phyloP scores from a whole-genome alignment of 2,888 invertebrate species.

The Cenopis cana region DNA sequence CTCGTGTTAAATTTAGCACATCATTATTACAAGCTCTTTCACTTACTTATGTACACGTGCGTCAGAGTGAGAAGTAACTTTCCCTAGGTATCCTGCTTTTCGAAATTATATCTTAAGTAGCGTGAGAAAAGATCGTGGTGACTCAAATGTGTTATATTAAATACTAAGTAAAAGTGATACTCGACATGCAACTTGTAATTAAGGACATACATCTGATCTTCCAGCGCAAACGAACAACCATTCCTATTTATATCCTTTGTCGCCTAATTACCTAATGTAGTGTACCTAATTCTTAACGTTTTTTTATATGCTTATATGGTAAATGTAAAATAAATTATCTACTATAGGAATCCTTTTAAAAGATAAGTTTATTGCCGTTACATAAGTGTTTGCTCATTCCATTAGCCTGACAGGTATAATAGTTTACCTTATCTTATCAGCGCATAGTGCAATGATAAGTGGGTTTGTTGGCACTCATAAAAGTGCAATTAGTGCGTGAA shows the following conservation, averaged over 20 bases:
- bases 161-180: no score
- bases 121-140: not conserved
- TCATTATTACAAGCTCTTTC: slow-evolving; percentile 10
- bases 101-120: not conserved
- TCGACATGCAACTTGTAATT: not conserved
- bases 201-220: not conserved
- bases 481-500: slow-evolving; percentile 15
- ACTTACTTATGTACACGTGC: not conserved
- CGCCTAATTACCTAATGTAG: no score
- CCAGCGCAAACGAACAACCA: no score
- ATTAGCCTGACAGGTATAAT: slow-evolving; percentile 11
- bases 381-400: slow-evolving; percentile 28
- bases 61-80: not conserved
- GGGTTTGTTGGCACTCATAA: not conserved
- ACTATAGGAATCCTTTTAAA: not conserved
- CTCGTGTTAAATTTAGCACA: slow-evolving; percentile 7
- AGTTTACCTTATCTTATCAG: slow-evolving; percentile 25
- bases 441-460: slow-evolving; percentile 26
- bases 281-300: no score
- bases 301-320: no score
- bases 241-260: no score
- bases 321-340: no score
- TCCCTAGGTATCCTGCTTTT: not conserved
- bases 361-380: slow-evolving; percentile 7
- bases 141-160: no score